These are phyloP conservation scores for Cryptotermes secundus DNA, from an alignment of 1,140 invertebrate genomes.

Conservation along the genomic window DNA sequence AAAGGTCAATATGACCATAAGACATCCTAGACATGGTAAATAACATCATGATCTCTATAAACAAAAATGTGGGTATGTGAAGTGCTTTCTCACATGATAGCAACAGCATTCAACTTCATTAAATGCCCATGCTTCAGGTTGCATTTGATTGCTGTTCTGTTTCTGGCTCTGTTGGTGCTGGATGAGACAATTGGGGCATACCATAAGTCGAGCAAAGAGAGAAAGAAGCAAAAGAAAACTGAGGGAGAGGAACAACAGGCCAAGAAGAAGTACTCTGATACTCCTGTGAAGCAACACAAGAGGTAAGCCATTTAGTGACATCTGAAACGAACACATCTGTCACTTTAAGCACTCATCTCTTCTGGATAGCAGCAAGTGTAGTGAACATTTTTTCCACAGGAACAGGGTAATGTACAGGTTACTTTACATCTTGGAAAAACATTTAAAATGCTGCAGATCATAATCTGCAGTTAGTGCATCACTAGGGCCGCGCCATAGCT, in stretches of 20 bases:
- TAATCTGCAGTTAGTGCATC: too few relatives aligned
- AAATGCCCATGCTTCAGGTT: background rate
- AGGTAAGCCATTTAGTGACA: background rate
- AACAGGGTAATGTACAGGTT: too few relatives aligned
- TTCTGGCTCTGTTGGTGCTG: background rate
- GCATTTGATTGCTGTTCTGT: background rate
- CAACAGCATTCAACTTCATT: too few relatives aligned
- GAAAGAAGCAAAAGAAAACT: background rate
- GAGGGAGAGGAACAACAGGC: background rate
- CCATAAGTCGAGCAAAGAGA: background rate
- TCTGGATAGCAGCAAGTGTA: too few relatives aligned
- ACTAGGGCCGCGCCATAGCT: too few relatives aligned
- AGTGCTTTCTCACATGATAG: background rate
- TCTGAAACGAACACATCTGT: background rate
- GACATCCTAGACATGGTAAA: too few relatives aligned
- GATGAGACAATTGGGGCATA: background rate
- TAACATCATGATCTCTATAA: too few relatives aligned
- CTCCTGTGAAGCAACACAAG: background rate
- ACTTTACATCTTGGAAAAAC: too few relatives aligned
- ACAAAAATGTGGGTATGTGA: too few relatives aligned
- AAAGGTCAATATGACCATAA: too few relatives aligned
- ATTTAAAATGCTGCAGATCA: too few relatives aligned
- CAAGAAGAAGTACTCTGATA: background rate
- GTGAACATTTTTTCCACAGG: too few relatives aligned
- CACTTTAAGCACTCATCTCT: background rate